These are phyloP conservation scores for Ligdia adustata DNA, from an alignment of 2,888 invertebrate genomes.

Conservation along the genomic window DNA sequence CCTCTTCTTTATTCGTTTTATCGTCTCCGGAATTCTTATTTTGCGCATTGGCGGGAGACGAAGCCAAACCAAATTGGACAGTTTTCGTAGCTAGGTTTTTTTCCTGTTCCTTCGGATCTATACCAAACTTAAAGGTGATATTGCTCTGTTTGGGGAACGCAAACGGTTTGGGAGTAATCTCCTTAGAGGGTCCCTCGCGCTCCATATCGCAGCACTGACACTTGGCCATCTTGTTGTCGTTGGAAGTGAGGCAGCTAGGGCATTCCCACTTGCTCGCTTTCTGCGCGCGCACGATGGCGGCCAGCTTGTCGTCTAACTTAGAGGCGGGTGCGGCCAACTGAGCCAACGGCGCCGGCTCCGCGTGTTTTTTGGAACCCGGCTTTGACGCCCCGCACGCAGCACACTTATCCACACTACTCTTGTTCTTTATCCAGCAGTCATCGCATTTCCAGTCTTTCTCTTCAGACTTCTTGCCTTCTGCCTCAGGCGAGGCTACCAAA, in stretches of 20 bases:
- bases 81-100: constrained; percentile 37
- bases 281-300: constrained; percentile 50
- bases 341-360: constrained; percentile 5
- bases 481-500: background rate
- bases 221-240: constrained; percentile 50
- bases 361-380: constrained; percentile 34
- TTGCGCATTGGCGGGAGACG: background rate
- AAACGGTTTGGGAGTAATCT: constrained; percentile 12
- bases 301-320: constrained; percentile 40
- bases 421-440: constrained; percentile 59
- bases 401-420: constrained; percentile 51
- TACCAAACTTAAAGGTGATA: constrained; percentile 62
- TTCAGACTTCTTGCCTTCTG: background rate
- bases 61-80: constrained; percentile 41
- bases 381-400: constrained; percentile 54
- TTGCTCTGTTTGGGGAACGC: constrained; percentile 18
- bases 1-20: constrained; percentile 13
- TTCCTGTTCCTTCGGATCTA: constrained; percentile 53
- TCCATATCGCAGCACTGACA: constrained; percentile 66
- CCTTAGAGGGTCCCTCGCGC: constrained; percentile 24
- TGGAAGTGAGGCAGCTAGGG: constrained; percentile 60
- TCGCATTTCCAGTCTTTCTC: constrained; percentile 47
- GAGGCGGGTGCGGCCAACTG: background rate
- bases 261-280: constrained; percentile 68
- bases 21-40: constrained; percentile 37